Conservation (phyloP, 2,888 invertebrate species). For the Chalcis sispes region DNA sequence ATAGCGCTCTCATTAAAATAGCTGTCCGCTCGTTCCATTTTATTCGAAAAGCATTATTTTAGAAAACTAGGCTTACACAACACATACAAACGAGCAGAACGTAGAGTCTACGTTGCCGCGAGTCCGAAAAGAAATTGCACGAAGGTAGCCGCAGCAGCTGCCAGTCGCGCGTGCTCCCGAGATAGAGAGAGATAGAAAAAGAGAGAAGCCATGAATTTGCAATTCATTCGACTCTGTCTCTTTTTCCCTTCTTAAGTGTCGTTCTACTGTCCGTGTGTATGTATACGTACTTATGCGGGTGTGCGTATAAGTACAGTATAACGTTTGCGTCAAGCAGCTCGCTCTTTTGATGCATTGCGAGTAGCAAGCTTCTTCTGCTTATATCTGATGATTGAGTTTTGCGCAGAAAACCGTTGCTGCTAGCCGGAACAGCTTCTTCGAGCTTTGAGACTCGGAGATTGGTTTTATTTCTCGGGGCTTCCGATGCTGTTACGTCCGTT, state of each 20-base stretch:
- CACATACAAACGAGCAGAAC: too few relatives aligned
- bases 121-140: conserved; percentile 40
- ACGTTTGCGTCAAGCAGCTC: too few relatives aligned
- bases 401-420: not conserved
- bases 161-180: conserved; percentile 57
- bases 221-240: conserved; percentile 65
- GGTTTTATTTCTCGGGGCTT: conserved; percentile 35
- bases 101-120: too few relatives aligned
- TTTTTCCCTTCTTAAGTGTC: conserved; percentile 25
- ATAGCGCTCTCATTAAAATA: too few relatives aligned
- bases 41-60: conserved; percentile 21
- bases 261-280: not conserved
- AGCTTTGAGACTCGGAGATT: conserved; percentile 25
- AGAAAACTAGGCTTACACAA: conserved; percentile 38
- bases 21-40: too few relatives aligned
- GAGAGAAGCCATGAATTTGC: conserved; percentile 67
- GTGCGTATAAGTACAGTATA: not conserved
- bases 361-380: conserved; percentile 5
- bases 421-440: conserved; percentile 1
- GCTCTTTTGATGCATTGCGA: not conserved
- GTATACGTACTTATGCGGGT: not conserved
- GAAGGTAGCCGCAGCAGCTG: too few relatives aligned
- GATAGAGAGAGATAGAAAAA: too few relatives aligned
- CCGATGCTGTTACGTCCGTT: too few relatives aligned
- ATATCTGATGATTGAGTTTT: conserved; percentile 17